Evolutionary conservation across 1,140 invertebrate species (phyloP).

Genomic region (Aphidius ervi): DNA sequence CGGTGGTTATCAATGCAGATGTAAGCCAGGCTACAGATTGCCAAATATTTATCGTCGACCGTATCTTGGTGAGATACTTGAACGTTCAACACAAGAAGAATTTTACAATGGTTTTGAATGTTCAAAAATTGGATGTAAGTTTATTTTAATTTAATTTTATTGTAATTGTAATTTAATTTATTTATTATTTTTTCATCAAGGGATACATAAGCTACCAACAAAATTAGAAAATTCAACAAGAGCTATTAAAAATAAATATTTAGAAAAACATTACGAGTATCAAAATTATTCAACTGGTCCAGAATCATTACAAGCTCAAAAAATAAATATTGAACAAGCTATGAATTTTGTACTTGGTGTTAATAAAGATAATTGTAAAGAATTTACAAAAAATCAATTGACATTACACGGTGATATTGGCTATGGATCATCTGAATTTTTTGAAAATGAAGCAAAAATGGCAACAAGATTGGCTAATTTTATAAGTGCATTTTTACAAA

Average conservation of each 20-base stretch:
- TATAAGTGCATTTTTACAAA: constrained; percentile 88
- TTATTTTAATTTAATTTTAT: constrained; percentile 4
- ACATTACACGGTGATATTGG: constrained; percentile 77
- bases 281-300: constrained; percentile 64
- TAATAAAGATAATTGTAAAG: constrained; percentile 68
- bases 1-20: constrained; percentile 94
- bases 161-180: constrained; percentile 15
- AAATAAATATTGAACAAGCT: constrained; percentile 71
- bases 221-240: constrained; percentile 69
- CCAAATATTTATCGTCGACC: constrained; percentile 83
- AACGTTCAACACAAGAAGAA: constrained; percentile 85
- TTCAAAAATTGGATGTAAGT: constrained; percentile 85
- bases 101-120: constrained; percentile 93
- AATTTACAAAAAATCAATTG: constrained; percentile 69
- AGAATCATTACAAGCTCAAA: constrained; percentile 58
- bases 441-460: constrained; percentile 93
- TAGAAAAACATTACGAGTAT: constrained; percentile 72
- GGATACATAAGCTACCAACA: constrained; percentile 77
- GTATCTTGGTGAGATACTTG: constrained; percentile 89
- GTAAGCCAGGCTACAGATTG: constrained; percentile 82
- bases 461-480: constrained; percentile 92
- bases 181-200: constrained; percentile 49
- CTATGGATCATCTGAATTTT: constrained; percentile 82
- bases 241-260: constrained; percentile 66
- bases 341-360: constrained; percentile 74